Evolutionary conservation across 2,797 vertebrate genomes (phyloP).

Genomic region (Poliocrania exsul): DNA sequence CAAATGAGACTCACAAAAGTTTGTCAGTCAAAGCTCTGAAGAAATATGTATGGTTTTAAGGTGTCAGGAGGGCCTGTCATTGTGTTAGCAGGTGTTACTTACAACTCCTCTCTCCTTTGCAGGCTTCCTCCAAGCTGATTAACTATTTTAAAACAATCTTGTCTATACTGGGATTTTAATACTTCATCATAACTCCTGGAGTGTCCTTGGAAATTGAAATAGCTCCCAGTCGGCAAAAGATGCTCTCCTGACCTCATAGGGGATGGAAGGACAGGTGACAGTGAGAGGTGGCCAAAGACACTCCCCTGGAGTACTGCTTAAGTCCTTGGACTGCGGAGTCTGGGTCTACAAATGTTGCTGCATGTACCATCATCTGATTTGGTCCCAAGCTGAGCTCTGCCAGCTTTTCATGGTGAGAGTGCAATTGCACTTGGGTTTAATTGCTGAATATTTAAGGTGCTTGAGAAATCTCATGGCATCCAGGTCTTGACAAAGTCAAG

Average conservation of each 20-base stretch:
- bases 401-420: background rate
- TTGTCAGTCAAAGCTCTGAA: background rate
- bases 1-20: background rate
- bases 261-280: background rate
- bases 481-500: background rate
- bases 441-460: background rate
- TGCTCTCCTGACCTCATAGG: background rate
- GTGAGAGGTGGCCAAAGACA: background rate
- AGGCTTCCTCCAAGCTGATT: background rate
- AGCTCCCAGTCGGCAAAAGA: background rate
- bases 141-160: background rate
- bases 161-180: background rate
- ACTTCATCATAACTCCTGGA: background rate
- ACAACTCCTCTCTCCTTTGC: background rate
- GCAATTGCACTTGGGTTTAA: background rate
- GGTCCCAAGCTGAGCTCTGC: background rate
- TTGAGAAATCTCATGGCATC: background rate
- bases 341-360: background rate
- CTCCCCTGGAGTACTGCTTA: background rate
- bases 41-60: background rate
- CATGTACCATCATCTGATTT: background rate
- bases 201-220: background rate
- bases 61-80: background rate
- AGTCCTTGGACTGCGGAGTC: background rate
- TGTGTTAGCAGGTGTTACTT: background rate